Base-by-base conservation (phyloP, 2,888 invertebrate species). In the Euspilapteryx auroguttella region DNA sequence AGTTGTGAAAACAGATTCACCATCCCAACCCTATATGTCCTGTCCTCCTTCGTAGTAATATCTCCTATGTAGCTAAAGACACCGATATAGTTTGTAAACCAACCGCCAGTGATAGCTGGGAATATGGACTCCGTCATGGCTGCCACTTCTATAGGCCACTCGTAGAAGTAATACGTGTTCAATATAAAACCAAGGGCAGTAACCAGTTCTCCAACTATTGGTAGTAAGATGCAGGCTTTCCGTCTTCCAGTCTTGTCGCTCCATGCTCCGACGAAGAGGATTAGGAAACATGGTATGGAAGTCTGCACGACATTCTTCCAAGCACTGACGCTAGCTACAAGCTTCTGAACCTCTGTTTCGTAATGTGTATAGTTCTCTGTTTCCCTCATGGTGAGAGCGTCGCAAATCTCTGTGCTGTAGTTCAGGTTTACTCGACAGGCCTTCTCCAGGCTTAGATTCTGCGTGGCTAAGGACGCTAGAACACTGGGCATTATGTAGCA, bases 21-120 rank as follows among this genome's bases (percentile, higher is more conserved):
- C 29, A 94, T 82, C 4, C 92, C 92, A 21, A 94, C 88, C 40
- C 94, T 75, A 12, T 89, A 73, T 0, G 94, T 94, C 39, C 93
- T 79, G 28, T 85, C 86, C 49, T 91, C 86, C 28, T 82, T 79
- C 0, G 86, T 84, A 2, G 93, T 91, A 9, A 92, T 86, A 47
- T 94, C 92, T 21, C 87, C 87, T 27, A 94, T 86, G 52, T 92
- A 94, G 57, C 90, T 90, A 61, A 93, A 89, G 28, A 91, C 84
- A 9, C 89, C 89, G 78, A 91, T 86, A 42, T 89, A 84, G 81
- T 89, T 89, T 10, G 89, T 89, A 51, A 88, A 89, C 90, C 89
- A 90, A 3, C 90, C 90, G 7, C 90, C 87, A 1, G 89, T 88
- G 2, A 90, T 57, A 0, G 89, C 89, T 0, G 90, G 89, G 50